These are phyloP conservation scores for Cryptus armator DNA, from an alignment of 2,888 invertebrate genomes.

Conservation along the genomic window DNA sequence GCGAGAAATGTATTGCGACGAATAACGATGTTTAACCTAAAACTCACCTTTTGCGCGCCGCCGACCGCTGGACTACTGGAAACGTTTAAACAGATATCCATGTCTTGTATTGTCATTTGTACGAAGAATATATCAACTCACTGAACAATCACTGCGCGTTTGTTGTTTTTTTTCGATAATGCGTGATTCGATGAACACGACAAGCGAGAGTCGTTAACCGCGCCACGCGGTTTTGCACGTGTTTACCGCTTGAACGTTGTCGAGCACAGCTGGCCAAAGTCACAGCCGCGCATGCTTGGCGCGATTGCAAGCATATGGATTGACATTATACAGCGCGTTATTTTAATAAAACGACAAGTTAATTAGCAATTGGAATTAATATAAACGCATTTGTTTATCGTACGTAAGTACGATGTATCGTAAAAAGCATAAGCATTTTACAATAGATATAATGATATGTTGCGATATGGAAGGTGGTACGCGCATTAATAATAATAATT, in stretches of 20 bases:
- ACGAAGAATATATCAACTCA: slow-evolving; percentile 20
- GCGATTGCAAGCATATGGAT: slow-evolving; percentile 3
- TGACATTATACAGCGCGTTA: background rate
- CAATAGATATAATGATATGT: too few species aligned
- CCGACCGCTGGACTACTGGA: slow-evolving; percentile 68
- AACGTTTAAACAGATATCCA: slow-evolving; percentile 82
- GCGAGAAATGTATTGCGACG: background rate
- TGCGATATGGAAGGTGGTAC: background rate
- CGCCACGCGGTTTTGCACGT: slow-evolving; percentile 10
- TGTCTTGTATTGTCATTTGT: slow-evolving; percentile 77
- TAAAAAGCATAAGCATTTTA: background rate
- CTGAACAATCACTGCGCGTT: slow-evolving; percentile 27
- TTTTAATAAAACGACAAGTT: background rate
- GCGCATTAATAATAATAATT: background rate
- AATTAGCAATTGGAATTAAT: background rate
- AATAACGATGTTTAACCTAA: slow-evolving; percentile 70
- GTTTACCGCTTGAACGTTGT: background rate
- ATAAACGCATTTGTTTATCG: background rate
- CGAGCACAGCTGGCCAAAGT: slow-evolving; percentile 9
- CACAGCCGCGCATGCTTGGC: background rate
- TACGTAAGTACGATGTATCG: background rate
- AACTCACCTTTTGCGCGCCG: slow-evolving; percentile 74
- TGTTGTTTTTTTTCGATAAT: background rate
- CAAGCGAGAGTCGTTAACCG: background rate
- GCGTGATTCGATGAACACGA: background rate